Percentiles rank a stretch among this genome's conserved stretches.
Evolutionary conservation across 2,888 invertebrate genomes (phyloP).

Genomic region (Incurvaria masculella): DNA sequence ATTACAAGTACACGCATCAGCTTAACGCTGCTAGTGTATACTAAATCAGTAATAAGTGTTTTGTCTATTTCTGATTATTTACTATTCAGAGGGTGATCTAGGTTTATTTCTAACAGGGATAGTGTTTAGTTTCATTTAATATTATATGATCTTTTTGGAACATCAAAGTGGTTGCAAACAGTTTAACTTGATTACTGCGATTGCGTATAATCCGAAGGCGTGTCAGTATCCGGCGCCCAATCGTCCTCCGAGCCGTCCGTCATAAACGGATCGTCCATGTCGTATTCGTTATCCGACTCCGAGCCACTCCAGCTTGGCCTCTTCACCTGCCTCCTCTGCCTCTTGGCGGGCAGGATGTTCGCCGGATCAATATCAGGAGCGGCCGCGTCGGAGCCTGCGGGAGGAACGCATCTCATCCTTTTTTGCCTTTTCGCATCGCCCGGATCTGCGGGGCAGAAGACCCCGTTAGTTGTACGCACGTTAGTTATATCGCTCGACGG

Average conservation of each 20-base stretch:
- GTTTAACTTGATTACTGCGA: slow-evolving; percentile 22
- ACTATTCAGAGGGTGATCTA: too few relatives aligned
- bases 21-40: too few relatives aligned
- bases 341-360: slow-evolving; percentile 24
- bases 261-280: slow-evolving; percentile 37
- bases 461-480: background rate
- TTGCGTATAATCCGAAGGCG: slow-evolving; percentile 21
- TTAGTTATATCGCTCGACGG: background rate
- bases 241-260: slow-evolving; percentile 48
- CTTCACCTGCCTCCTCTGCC: slow-evolving; percentile 25
- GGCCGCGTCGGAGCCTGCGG: background rate
- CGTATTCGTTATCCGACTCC: slow-evolving; percentile 30
- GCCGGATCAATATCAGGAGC: background rate
- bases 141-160: too few relatives aligned
- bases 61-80: too few relatives aligned
- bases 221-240: slow-evolving; percentile 36
- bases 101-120: too few relatives aligned
- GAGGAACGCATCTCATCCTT: too few relatives aligned
- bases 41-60: too few relatives aligned
- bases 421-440: background rate
- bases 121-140: too few relatives aligned
- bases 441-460: background rate
- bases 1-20: too few relatives aligned
- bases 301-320: slow-evolving; percentile 23
- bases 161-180: too few relatives aligned